Percentiles rank a stretch among this genome's conserved stretches.
Evolutionary conservation across 2,113 vertebrate species (phyloP).

Genomic region (Myotis davidii): DNA sequence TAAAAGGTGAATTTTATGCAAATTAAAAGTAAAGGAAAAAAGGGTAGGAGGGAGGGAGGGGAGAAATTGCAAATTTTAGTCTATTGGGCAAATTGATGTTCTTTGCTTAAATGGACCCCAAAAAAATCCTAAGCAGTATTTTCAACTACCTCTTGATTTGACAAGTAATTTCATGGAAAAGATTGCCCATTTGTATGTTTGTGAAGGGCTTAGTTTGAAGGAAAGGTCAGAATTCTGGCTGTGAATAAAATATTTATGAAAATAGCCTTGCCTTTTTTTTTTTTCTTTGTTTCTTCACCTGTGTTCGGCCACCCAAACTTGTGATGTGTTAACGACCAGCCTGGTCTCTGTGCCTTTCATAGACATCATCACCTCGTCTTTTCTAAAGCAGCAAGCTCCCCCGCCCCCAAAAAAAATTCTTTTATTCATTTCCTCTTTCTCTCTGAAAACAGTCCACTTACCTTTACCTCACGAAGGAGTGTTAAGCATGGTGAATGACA

Average conservation of each 20-base stretch:
- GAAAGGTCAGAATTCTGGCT: slow-evolving; percentile 61
- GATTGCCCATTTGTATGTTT: slow-evolving; percentile 55
- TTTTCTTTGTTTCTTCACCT: background rate
- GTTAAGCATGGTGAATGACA: background rate
- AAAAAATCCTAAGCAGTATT: slow-evolving; percentile 46
- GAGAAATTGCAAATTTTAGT: background rate
- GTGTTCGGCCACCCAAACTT: background rate
- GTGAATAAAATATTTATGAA: slow-evolving; percentile 67
- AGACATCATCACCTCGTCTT: background rate
- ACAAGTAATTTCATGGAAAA: slow-evolving; percentile 65
- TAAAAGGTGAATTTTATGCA: background rate
- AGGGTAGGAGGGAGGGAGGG: background rate
- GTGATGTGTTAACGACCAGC: background rate
- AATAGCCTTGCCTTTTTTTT: slow-evolving; percentile 16
- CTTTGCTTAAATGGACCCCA: background rate
- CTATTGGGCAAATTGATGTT: background rate
- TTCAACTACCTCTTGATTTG: slow-evolving; percentile 19
- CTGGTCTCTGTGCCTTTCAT: background rate
- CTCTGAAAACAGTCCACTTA: slow-evolving; percentile 44
- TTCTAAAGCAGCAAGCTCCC: background rate
- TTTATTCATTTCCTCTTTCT: background rate
- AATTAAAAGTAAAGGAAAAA: background rate
- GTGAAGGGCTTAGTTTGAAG: slow-evolving; percentile 40
- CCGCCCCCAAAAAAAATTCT: too few relatives aligned
- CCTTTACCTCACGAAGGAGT: background rate